A percentile compares a stretch with the other conserved stretches of the same genome.
phyloP scores from a whole-genome alignment of 2,797 vertebrate species.

The Tokudaia muenninki region DNA sequence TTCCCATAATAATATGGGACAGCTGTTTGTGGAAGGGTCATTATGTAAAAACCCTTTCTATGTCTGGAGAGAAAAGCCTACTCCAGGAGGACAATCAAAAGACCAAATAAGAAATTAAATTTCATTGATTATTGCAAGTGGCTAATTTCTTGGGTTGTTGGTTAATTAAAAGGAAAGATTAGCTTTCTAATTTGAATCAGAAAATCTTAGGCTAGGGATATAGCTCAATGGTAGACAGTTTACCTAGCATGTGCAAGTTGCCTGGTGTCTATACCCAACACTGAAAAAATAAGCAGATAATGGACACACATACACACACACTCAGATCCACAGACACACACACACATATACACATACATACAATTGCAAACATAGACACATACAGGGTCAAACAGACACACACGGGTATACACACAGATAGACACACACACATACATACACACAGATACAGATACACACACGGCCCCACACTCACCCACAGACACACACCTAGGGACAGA shows the following conservation, averaged over 20 bases:
- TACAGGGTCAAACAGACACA: neutral
- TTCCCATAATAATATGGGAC: neutral
- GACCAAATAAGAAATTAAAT: neutral
- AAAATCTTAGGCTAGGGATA: neutral
- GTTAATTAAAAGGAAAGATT: neutral
- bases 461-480: neutral
- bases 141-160: conserved; percentile 22
- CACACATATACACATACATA: neutral
- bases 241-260: neutral
- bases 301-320: neutral
- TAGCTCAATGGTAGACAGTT: neutral
- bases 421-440: neutral
- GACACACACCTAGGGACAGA: neutral
- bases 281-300: no score
- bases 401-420: neutral
- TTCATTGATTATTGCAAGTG: neutral
- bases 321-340: neutral
- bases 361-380: neutral
- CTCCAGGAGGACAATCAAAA: neutral
- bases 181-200: neutral
- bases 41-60: neutral
- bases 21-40: neutral
- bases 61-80: neutral
- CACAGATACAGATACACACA: neutral
- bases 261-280: neutral